Evolutionary conservation across 2,888 invertebrate genomes (phyloP), one percentile per base, ranked within the genome.

Genomic region (Drosophila trichaetosa): DNA sequence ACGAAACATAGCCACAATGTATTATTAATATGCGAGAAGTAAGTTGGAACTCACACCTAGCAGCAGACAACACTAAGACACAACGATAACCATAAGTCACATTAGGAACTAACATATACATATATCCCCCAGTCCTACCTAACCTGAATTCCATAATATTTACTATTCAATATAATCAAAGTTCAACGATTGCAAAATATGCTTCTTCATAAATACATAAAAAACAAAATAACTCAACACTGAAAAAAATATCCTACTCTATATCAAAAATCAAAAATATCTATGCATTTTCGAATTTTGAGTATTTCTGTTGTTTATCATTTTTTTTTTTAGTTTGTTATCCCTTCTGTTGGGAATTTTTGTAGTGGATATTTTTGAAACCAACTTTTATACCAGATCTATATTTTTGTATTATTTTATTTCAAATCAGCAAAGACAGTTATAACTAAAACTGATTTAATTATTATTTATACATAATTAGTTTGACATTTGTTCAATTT

Each of bases 31-130:
- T 56, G 63, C 46, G 51, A 58, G 6, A 59, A 63, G 40, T 51
- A 49, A 31, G 46, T 67, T 56, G 89, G 89, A 89, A 85, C 90
- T 69, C 74, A 69, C 31, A 90, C 90, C 90, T 88, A 86, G 90
- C 90, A 87, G 52, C 73, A 85, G 60, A 61, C 66, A 72, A 68
- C 53, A 64, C 58, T 51, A 52, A 38, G 11, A 29, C 7, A 31
- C 70, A 77, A 62, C 67, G 60, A 57, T 70, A 48, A 42, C 40
- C 48, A 24, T 73, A 73, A 64, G 63, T 49, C n/a, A 52, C 18
- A 24, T 16, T 56, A 53, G 33, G 24, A 46, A 46, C 52, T n/a
- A 54, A 7, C 11, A 27, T 6, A 42, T 36, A 24, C 24, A 64
- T 36, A 64, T 16, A 46, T 11, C 10, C 13, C n/a, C 42, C 16